Evolutionary conservation across 1,140 invertebrate genomes (phyloP), one percentile per base, ranked within the genome.

Genomic region (Zelostemma sp.): DNA sequence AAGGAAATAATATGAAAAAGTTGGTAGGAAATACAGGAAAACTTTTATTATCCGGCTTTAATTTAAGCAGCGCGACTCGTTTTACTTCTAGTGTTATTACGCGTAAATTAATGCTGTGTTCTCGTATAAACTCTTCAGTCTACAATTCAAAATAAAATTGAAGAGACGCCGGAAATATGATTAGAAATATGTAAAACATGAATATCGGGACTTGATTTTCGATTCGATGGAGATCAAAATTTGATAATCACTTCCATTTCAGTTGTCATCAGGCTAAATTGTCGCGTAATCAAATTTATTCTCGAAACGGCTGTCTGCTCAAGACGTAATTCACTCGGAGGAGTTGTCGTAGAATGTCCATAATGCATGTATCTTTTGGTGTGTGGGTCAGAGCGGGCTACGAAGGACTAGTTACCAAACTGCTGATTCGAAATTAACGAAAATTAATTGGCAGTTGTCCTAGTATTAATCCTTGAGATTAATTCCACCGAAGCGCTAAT

Each of bases 1-100:
- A 49, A 57, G 46, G 53, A 68, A 64, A 68, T 61, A 75, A 60
- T 62, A 68, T 54, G 50, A 72, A 50, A 56, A 65, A 60, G 59
- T 65, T 59, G 47, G 64, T 61, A 38, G 65, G 62, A 69, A 62
- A 63, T 45, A 56, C 57, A 49, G 38, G 64, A 49, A 75, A 75
- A 76, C 80, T 83, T 84, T 84, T 84, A 84, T 83, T 82, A 84
- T 83, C 81, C 78, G 80, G 80, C 74, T 85, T 83, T 83, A 83
- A 83, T 85, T 85, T 83, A 85, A 83, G 78, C 80, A 74, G 75
- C 73, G 80, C 76, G 77, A 81, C 79, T 80, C 80, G 74, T 73
- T 78, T 76, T 79, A 79, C 80, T 79, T 80, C 78, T 76, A 79
- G 68, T 65, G 65, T 65, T 73, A 80, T 75, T 77, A 80, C 74